Conservation (phyloP, 2,797 vertebrate species). For the Chelonia mydas region DNA sequence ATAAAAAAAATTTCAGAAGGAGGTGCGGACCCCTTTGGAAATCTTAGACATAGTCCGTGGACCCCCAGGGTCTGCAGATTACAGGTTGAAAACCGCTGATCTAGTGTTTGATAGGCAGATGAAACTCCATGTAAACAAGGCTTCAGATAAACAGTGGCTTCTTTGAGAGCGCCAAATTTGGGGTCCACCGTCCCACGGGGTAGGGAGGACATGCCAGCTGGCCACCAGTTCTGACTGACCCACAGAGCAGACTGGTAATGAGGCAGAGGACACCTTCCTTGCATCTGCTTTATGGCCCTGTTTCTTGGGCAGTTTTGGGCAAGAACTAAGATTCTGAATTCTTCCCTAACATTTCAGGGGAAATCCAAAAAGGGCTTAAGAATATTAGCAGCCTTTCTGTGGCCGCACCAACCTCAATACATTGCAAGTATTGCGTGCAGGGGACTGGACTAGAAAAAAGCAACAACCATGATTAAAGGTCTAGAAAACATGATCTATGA, state of each 20-base stretch:
- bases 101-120: neutral
- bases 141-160: neutral
- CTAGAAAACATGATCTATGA: no score
- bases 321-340: neutral
- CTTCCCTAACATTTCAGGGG: neutral
- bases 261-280: neutral
- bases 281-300: neutral
- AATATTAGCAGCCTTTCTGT: neutral
- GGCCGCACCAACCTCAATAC: accelerated
- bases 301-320: neutral
- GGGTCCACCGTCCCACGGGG: no score
- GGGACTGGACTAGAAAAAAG: no score
- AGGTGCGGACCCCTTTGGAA: neutral
- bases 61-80: neutral
- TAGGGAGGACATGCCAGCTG: neutral
- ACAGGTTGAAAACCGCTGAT: neutral
- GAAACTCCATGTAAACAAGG: neutral
- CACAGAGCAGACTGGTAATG: neutral
- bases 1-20: neutral
- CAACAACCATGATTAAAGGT: no score
- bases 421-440: neutral
- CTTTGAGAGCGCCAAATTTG: neutral
- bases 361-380: neutral
- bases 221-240: neutral
- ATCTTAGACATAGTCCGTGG: neutral